Evolutionary conservation across 2,113 vertebrate species (phyloP).

Genomic region (Garra rufa): DNA sequence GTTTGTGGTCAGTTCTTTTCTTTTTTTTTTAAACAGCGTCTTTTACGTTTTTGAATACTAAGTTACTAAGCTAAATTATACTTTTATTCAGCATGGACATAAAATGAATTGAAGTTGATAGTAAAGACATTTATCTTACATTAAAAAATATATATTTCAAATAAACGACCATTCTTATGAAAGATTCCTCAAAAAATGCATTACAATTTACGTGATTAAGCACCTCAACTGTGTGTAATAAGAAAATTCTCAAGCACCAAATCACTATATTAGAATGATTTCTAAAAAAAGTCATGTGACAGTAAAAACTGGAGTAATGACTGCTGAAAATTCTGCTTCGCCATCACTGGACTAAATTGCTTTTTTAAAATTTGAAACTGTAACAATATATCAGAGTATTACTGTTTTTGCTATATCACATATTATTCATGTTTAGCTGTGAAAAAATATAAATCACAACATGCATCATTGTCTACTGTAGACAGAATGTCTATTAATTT

Average conservation of each 20-base stretch:
- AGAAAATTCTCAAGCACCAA: background rate
- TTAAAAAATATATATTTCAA: too few species aligned
- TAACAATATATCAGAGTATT: background rate
- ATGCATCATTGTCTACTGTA: background rate
- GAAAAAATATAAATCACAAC: background rate
- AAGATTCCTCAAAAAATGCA: background rate
- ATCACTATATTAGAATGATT: background rate
- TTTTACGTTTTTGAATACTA: too few species aligned
- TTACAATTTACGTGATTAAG: background rate
- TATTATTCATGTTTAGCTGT: background rate
- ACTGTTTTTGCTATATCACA: background rate
- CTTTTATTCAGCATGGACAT: too few species aligned
- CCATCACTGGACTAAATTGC: background rate
- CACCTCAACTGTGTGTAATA: background rate
- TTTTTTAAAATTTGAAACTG: background rate
- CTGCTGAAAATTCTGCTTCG: background rate
- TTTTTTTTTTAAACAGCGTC: too few species aligned
- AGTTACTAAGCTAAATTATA: too few species aligned
- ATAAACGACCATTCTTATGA: background rate
- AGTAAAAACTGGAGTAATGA: background rate
- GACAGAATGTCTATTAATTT: background rate
- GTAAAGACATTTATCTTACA: background rate
- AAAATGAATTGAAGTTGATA: too few species aligned
- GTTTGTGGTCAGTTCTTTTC: too few species aligned
- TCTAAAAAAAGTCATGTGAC: background rate